A percentile compares a stretch with the other conserved stretches of the same genome.
Conservation (phyloP, 1,140 invertebrate genomes). For the Drosophila santomea region DNA sequence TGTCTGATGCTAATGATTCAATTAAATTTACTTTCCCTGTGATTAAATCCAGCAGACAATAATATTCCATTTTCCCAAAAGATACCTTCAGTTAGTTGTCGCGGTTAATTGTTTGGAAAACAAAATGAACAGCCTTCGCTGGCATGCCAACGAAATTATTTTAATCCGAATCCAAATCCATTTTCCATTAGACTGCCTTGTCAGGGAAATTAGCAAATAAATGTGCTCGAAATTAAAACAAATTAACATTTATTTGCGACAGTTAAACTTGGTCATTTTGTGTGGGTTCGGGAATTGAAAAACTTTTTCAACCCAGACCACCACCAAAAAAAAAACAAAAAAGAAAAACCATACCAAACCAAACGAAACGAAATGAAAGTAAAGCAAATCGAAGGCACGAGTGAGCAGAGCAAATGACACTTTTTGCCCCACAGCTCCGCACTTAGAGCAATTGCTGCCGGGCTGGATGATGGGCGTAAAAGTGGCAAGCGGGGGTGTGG, state of each 20-base stretch:
- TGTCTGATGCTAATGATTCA: not conserved
- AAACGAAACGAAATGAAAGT: constrained; percentile 47
- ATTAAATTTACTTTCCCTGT: constrained; percentile 8
- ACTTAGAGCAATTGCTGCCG: constrained; percentile 46
- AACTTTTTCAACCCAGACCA: constrained; percentile 52
- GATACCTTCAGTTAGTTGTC: constrained; percentile 10
- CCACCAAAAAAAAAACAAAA: not conserved
- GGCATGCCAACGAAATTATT: constrained; percentile 19
- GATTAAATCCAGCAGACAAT: not conserved
- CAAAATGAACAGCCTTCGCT: constrained; percentile 23
- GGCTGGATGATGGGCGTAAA: constrained; percentile 6
- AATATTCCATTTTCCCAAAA: not conserved
- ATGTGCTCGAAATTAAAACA: constrained; percentile 73
- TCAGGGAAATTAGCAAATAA: constrained; percentile 61
- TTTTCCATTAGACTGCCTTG: constrained; percentile 45
- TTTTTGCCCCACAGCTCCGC: constrained; percentile 36
- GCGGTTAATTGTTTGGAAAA: constrained; percentile 39
- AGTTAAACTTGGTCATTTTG: constrained; percentile 72
- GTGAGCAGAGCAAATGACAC: constrained; percentile 66
- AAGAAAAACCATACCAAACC: constrained; percentile 7
- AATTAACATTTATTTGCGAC: constrained; percentile 79
- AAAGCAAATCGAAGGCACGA: constrained; percentile 66
- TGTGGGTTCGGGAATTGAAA: constrained; percentile 68
- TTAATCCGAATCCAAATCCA: constrained; percentile 41
- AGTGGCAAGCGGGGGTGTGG: constrained; percentile 4